Conservation (phyloP, 2,888 invertebrate species). For the Frankliniella fusca region DNA sequence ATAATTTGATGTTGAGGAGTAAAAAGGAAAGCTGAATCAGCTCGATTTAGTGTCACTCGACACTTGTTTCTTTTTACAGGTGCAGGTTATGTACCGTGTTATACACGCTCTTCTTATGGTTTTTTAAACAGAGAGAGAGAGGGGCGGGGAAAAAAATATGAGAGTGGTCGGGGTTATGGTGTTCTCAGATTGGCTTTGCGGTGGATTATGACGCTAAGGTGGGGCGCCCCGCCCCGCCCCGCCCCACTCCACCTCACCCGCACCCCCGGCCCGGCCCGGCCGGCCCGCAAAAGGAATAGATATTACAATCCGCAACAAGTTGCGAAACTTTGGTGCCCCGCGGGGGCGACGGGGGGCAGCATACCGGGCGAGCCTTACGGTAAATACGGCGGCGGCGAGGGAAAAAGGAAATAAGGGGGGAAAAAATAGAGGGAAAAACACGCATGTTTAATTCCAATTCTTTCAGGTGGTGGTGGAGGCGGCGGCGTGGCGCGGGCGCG, state of each 20-base stretch:
- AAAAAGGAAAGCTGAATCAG: too few relatives aligned
- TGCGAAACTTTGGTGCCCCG: neutral
- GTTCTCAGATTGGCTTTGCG: neutral
- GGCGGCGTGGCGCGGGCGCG: neutral
- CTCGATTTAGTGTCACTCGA: too few relatives aligned
- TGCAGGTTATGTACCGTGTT: too few relatives aligned
- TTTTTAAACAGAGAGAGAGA: too few relatives aligned
- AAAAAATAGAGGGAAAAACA: neutral
- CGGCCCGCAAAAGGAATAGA: neutral
- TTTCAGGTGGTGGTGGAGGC: neutral
- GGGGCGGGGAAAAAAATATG: too few relatives aligned
- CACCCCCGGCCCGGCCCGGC: neutral
- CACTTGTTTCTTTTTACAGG: too few relatives aligned
- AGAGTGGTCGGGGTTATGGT: too few relatives aligned
- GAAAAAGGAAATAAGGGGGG: neutral
- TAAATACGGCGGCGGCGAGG: neutral
- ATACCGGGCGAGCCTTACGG: neutral
- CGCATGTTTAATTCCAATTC: conserved; percentile 15
- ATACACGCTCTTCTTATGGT: too few relatives aligned
- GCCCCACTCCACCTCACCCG: too few relatives aligned
- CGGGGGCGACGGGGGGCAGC: neutral
- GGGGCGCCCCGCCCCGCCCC: too few relatives aligned
- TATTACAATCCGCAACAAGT: conserved; percentile 21
- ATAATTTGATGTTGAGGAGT: too few relatives aligned
- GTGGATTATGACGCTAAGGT: conserved; percentile 1